Conservation (phyloP, 1,140 invertebrate genomes). For the Goniozus legneri region DNA sequence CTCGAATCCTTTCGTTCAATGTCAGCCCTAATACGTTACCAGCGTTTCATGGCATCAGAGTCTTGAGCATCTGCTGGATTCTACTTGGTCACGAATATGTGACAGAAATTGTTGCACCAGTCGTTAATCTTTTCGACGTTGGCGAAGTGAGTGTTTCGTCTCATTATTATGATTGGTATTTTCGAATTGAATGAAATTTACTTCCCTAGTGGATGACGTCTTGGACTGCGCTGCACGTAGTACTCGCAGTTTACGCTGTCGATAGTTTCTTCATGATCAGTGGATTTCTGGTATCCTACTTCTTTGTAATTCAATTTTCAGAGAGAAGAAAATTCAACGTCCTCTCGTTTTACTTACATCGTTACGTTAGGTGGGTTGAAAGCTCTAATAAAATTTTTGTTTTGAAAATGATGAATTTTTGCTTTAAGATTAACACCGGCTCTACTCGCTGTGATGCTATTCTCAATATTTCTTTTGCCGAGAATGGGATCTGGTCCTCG, state of each 20-base stretch:
- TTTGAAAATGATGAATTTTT: neutral
- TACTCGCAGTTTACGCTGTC: slow-evolving; percentile 45
- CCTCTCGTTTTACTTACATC: slow-evolving; percentile 38
- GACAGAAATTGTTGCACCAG: slow-evolving; percentile 13
- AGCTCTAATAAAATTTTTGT: no score
- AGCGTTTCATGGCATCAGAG: slow-evolving; percentile 41
- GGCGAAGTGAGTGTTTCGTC: slow-evolving; percentile 13
- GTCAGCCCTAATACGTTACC: slow-evolving; percentile 16
- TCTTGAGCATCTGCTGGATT: slow-evolving; percentile 46
- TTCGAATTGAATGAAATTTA: neutral
- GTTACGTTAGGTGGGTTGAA: slow-evolving; percentile 37
- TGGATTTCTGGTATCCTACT: slow-evolving; percentile 60
- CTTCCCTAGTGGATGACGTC: slow-evolving; percentile 21
- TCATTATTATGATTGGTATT: neutral
- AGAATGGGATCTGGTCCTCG: slow-evolving; percentile 44
- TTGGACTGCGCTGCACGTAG: slow-evolving; percentile 31
- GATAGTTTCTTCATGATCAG: slow-evolving; percentile 61
- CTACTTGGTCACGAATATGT: slow-evolving; percentile 42
- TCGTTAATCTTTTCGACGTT: slow-evolving; percentile 17
- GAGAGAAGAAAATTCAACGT: slow-evolving; percentile 39
- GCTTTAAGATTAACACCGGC: slow-evolving; percentile 51
- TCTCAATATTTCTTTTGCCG: slow-evolving; percentile 41
- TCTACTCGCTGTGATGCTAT: slow-evolving; percentile 41
- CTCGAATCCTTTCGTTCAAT: slow-evolving; percentile 25
- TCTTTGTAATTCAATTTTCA: slow-evolving; percentile 51